Base-by-base conservation (phyloP, 1,140 invertebrate genomes). In the Drosophila parvula region DNA sequence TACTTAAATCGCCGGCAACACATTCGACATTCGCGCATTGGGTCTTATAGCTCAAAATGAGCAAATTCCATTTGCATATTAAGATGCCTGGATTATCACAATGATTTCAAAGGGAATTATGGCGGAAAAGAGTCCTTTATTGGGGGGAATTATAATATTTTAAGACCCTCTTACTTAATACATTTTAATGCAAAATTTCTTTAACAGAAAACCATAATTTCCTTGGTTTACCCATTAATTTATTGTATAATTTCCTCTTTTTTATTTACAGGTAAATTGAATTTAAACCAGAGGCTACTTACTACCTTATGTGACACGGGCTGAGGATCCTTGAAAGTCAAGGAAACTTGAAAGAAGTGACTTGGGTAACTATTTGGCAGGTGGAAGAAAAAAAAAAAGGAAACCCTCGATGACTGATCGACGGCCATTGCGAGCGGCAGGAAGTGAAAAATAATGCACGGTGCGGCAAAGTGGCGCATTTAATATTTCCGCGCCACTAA, bases 401-500 rank as follows among this genome's bases (percentile, higher is more conserved):
- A 22, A 36, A 28, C 16, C 30, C 14, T 32, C 36, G 47, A 76
- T 58, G 65, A 78, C 59, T 63, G 79, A 81, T 81, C 67, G 79
- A 18, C 28, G 61, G 64, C 51, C 79, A 48, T 77, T 57, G 16
- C 78, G 59, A 62, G 28, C 7, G 67, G 63, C 82, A 22, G 82
- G 82, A 86, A 81, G 78, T 85, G 82, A 85, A 81, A 85, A 85
- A 85, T 85, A 85, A 85, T 67, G 75, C 78, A 81, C 74, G 67
- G 79, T 81, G 78, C 79, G 68, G 67, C 82, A 85, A 85, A 85
- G 78, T 86, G 82, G 78, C 82, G 78, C 84, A 86, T 86, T 85
- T 85, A 86, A 86, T 86, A 85, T 86, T 85, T 85, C 82, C 82
- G 74, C 74, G 43, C 64, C 60, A 81, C 74, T 86, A 67, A 77